These are phyloP conservation scores for Cecropterus lyciades DNA, from an alignment of 1,140 invertebrate species.

Conservation along the genomic window DNA sequence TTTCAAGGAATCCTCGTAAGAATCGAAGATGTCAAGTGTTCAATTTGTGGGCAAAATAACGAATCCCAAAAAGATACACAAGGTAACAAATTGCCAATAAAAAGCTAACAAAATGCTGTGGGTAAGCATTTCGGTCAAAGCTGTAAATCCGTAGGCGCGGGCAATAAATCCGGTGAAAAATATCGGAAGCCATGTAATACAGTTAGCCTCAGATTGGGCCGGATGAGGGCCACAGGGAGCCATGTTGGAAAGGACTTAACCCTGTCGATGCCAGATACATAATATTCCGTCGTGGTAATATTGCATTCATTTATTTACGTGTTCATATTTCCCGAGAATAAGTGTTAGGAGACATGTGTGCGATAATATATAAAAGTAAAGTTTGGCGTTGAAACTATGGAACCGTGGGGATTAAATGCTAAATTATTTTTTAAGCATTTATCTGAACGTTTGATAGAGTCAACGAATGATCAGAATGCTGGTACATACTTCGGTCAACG, in stretches of 20 bases:
- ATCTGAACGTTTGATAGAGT: too few species aligned
- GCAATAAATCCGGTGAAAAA: constrained; percentile 69
- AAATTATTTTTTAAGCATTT: too few species aligned
- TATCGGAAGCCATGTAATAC: constrained; percentile 70
- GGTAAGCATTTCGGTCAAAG: constrained; percentile 74
- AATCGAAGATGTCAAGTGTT: constrained; percentile 52
- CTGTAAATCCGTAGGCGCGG: constrained; percentile 65
- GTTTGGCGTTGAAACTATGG: too few species aligned
- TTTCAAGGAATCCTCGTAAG: constrained; percentile 27
- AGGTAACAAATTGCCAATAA: constrained; percentile 78
- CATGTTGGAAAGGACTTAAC: constrained; percentile 43
- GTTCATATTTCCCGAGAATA: too few species aligned
- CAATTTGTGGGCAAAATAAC: constrained; percentile 61
- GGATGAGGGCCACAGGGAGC: constrained; percentile 44
- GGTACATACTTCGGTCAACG: too few species aligned
- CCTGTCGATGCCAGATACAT: constrained; percentile 7
- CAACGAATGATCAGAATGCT: too few species aligned
- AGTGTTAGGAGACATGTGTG: too few species aligned
- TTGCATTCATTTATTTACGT: neutral
- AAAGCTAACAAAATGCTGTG: constrained; percentile 74
- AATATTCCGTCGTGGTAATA: neutral
- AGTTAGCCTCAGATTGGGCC: constrained; percentile 55
- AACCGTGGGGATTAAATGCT: too few species aligned
- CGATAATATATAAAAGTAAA: too few species aligned
- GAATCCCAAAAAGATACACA: constrained; percentile 66